A percentile compares a stretch with the other conserved stretches of the same genome.
Conservation (phyloP, 2,113 vertebrate genomes). For the Dromiciops gliroides region DNA sequence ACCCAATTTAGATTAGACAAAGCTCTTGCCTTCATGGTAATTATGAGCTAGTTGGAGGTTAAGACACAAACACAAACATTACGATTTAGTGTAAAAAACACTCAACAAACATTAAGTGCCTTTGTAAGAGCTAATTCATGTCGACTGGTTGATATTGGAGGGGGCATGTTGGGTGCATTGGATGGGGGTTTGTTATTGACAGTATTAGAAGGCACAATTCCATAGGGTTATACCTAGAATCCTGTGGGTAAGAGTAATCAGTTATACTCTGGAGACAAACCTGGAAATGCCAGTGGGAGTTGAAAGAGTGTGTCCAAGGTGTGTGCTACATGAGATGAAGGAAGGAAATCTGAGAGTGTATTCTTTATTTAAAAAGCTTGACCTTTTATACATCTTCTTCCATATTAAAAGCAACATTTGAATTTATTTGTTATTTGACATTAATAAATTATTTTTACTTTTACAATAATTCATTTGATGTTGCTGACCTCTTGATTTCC, state of each 20-base stretch:
- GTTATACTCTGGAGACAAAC: not conserved
- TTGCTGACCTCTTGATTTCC: not conserved
- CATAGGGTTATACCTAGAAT: not conserved
- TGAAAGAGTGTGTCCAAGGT: not conserved
- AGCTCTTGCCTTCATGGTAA: not conserved
- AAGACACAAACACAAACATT: not conserved
- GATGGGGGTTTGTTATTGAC: not conserved
- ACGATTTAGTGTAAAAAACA: not conserved
- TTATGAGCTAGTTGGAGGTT: not conserved
- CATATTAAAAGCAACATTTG: not conserved
- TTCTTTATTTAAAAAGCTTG: constrained; percentile 9
- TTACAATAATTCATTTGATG: not conserved
- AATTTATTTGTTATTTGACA: not conserved
- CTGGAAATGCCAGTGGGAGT: not conserved
- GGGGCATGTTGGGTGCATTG: not conserved
- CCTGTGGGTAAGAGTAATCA: not conserved
- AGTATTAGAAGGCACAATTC: not conserved
- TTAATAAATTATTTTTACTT: not conserved
- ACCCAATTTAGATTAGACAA: not conserved
- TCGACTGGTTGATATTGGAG: not conserved
- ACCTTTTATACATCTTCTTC: not conserved
- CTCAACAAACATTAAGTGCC: not conserved
- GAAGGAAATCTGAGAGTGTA: not conserved
- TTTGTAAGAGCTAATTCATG: not conserved
- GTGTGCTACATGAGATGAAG: not conserved